These are phyloP conservation scores for Carcinoscorpius rotundicauda DNA, from an alignment of 1,140 invertebrate species.

Conservation along the genomic window DNA sequence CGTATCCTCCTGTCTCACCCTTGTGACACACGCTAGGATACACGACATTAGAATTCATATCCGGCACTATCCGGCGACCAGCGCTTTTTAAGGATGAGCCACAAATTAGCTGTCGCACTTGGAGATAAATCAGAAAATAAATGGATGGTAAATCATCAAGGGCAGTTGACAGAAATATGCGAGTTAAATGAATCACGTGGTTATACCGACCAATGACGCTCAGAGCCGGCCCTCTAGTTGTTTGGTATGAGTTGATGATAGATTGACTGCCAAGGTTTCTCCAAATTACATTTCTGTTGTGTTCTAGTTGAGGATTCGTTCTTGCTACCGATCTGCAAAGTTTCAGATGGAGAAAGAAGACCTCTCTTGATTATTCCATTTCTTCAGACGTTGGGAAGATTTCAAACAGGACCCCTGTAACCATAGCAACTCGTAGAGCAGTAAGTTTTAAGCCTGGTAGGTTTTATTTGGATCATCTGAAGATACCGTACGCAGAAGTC, in stretches of 20 bases:
- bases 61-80: neutral
- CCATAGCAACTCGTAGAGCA: no score
- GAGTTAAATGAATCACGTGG: constrained; percentile 5
- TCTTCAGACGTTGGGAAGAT: no score
- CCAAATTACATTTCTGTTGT: neutral
- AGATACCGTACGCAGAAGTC: no score
- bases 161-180: constrained; percentile 20
- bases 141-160: constrained; percentile 21
- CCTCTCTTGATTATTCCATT: no score
- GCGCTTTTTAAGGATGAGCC: constrained; percentile 5
- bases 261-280: constrained; percentile 3
- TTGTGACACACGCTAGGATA: constrained; percentile 18
- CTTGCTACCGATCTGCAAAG: neutral
- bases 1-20: constrained; percentile 4
- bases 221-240: neutral
- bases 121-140: constrained; percentile 23
- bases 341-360: no score
- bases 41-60: constrained; percentile 18
- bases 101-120: constrained; percentile 21
- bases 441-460: no score
- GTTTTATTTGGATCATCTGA: no score
- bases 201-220: neutral
- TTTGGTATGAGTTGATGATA: constrained; percentile 2
- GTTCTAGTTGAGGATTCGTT: neutral
- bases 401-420: no score